These are phyloP conservation scores for Ectemnius cavifrons DNA, from an alignment of 2,888 invertebrate species.

Conservation along the genomic window DNA sequence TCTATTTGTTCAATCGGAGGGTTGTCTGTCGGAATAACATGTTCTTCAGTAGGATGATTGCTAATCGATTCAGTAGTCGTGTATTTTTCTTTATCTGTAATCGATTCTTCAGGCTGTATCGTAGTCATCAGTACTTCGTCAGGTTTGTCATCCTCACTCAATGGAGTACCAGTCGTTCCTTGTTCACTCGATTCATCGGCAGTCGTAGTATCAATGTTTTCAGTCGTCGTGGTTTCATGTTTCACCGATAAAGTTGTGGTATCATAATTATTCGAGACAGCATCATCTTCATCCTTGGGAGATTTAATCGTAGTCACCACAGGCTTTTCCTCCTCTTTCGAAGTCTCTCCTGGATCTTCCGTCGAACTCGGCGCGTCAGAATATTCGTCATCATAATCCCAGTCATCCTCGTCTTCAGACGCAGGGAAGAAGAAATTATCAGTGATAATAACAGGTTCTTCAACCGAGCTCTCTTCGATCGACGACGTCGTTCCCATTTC, in stretches of 20 bases:
- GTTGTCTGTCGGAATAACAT: constrained; percentile 14
- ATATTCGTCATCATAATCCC: constrained; percentile 47
- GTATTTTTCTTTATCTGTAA: constrained; percentile 15
- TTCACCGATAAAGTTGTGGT: background rate
- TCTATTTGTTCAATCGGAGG: constrained; percentile 17
- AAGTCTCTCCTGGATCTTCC: background rate
- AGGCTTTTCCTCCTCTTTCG: background rate
- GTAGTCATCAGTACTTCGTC: constrained; percentile 8
- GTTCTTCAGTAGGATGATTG: constrained; percentile 11
- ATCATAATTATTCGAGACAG: background rate
- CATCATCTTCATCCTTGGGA: constrained; percentile 2
- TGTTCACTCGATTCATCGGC: constrained; percentile 2
- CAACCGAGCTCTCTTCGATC: constrained; percentile 28
- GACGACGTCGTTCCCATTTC: background rate
- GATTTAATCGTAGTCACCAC: background rate
- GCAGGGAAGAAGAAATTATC: constrained; percentile 74
- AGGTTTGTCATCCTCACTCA: constrained; percentile 31
- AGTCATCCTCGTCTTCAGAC: constrained; percentile 52
- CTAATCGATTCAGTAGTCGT: constrained; percentile 17
- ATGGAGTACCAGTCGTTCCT: constrained; percentile 10
- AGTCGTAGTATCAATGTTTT: constrained; percentile 17
- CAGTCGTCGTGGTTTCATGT: constrained; percentile 7
- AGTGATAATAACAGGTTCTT: constrained; percentile 71
- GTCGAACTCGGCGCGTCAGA: constrained; percentile 18
- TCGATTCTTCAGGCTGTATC: constrained; percentile 10